Base-by-base conservation (phyloP, 2,113 vertebrate genomes). In the Agapornis roseicollis region DNA sequence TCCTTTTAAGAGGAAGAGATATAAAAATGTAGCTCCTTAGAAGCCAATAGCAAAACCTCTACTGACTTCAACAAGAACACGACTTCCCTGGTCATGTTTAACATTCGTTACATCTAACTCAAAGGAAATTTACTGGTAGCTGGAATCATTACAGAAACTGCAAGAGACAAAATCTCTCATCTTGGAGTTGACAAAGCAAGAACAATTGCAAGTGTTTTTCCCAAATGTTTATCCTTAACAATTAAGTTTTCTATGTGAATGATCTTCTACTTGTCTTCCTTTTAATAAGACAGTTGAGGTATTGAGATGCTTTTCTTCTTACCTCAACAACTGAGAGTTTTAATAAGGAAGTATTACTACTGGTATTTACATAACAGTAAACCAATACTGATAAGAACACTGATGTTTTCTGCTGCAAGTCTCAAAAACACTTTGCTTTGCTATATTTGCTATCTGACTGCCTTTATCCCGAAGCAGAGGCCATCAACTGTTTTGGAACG, bases 21-120 rank as follows among this genome's bases (percentile, higher is more conserved):
- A 28, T 73, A 72, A 85, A 80, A 79, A 23, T 8, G 6, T 50
- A 52, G 50, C 16, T 80, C 64, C 35, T 80, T 37, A 44, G 18
- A 85, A 96, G 39, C 9, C 58, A 82, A 47, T 2, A 5, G 25
- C 19, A 70, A 88, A 94, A 77, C 12, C 41, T 44, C 23, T 8
- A 55, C 3, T 0, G 0, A 52, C 23, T 47, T 93, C 71, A 93
- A 50, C 16, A 35, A 42, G 17, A 85, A 41, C 20, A 0, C 17
- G 37, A 77, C 37, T 77, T 72, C 13, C 44, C 65, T 44, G 41
- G 15, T 88, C 17, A 13, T 22, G 27, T 73, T 87, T 70, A 80
- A 76, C 9, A 61, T 8, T 11, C 1, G 0, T 39, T 69, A 27
- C 31, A 53, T 33, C 46, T 85, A 88, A 85, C 47, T 56, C 49